phyloP scores from a whole-genome alignment of 2,797 vertebrate species.

The Spheniscus humboldti region DNA sequence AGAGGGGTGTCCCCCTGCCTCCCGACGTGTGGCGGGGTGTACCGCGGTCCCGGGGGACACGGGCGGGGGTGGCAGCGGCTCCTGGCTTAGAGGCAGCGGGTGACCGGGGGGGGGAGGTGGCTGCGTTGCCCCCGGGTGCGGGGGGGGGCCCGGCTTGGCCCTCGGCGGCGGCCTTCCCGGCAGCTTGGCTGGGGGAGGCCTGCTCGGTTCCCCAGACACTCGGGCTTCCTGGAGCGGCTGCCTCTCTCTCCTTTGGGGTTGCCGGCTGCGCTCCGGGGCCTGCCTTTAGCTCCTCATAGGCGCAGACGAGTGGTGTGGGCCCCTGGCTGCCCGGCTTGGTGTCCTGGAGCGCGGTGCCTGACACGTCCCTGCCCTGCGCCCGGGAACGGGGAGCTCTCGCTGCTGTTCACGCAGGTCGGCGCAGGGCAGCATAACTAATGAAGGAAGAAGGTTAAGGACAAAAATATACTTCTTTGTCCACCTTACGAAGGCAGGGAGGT shows the following conservation, averaged over 20 bases:
- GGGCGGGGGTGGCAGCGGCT: not conserved
- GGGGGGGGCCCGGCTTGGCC: not conserved
- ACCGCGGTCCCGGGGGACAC: not conserved
- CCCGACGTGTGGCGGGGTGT: not conserved
- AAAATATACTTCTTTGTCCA: not conserved
- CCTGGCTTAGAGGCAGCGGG: not conserved
- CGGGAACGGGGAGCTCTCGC: not conserved
- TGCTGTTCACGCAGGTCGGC: not conserved
- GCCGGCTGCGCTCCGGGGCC: not conserved
- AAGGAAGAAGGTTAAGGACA: not conserved
- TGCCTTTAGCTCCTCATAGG: not conserved
- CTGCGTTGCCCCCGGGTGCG: not conserved
- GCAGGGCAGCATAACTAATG: not conserved
- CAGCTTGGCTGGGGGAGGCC: not conserved
- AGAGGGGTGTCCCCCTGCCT: not conserved
- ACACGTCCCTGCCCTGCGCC: not conserved
- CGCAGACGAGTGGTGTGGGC: not conserved
- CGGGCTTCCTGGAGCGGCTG: not conserved
- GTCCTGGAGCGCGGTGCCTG: not conserved
- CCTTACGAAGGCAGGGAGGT: not conserved
- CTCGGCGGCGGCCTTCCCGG: not conserved
- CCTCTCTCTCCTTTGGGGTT: not conserved
- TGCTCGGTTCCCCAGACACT: not conserved
- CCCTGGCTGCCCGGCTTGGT: not conserved
- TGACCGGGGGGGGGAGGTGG: not conserved